Evolutionary conservation across 2,797 vertebrate genomes (phyloP), one percentile per base, ranked within the genome.

Genomic region (Peromyscus nudipes): DNA sequence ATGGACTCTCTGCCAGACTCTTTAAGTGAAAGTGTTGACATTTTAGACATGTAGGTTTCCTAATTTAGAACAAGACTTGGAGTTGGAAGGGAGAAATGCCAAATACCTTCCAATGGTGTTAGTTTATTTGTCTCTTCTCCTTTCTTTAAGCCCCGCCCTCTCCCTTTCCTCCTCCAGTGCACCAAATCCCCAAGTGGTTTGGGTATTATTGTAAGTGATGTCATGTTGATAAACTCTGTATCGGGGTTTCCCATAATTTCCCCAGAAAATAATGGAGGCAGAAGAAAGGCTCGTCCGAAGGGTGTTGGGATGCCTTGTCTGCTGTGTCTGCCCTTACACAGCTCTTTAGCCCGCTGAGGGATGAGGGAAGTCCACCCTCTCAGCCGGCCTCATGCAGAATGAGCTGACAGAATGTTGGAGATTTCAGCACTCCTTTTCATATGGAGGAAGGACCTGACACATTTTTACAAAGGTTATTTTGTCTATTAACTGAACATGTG

Each of bases 11-110:
- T 89, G 34, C 80, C 55, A 89, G 71, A 62, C 14, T 75, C 3
- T 88, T 97, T 92, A 90, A 95, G 65, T 82, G 49, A 80, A 94
- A 95, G 71, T 75, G 65, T 82, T 91, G 71, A 57, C 77, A 85
- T 81, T 92, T 88, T 55, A 94, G 65, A 43, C 81, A n/a, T 88
- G 90, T 82, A 71, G n/a, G 34, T 92, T 95, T 73, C 91, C 81
- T 88, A 90, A 85, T 77, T 92, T 95, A 96, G 95, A 95, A 69
- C 10, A 84, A 80, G 31, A 52, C 79, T 80, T 94, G 62, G 37
- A 92, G 2, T 49, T 55, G 93, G 89, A 91, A 40, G 31, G 49
- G 55, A 69, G 16, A 13, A 34, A 57, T 76, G 69, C 55, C 69
- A 91, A 76, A 37, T 64, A 69, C 46, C 69, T 91, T 93, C 82